Evolutionary conservation across 2,888 invertebrate genomes (phyloP), one percentile per base, ranked within the genome.

Genomic region (Drosophila merina): DNA sequence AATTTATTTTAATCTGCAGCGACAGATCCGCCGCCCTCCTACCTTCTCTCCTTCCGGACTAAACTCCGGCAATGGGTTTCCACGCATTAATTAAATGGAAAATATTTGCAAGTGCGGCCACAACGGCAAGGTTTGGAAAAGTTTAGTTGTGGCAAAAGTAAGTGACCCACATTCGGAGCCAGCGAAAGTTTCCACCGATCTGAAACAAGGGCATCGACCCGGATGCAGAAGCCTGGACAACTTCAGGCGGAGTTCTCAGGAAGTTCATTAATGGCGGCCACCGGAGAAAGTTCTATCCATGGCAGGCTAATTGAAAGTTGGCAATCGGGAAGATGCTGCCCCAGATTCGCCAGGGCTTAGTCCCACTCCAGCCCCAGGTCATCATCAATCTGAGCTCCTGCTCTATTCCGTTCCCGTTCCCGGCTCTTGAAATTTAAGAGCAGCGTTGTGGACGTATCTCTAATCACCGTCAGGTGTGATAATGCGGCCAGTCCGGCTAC

Each of bases 1-100:
- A 84, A 84, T 84, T 84, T 84, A 86, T 84, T 86, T 84, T 86
- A 86, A 83, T 84, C 86, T 80, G 80, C 69, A 76, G 79, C 79
- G 86, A 75, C 77, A 74, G 79, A 57, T 40, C 33, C 20, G 20
- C 57, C 26, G 57, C 64, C 63, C 59, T 20, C n/a, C 47, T 3
- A 12, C 42, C 25, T n/a, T 10, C 4, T 26, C 30, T 20, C 12
- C 20, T 9, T 36, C 9, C 30, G 0, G 12, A 1, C n/a, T 10
- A 64, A 49, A 51, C 45, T 38, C 38, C 49, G 55, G 28, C 69
- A 68, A 72, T 64, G 67, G 74, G 74, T 75, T 84, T 72, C 59
- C 79, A 81, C 79, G 79, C 83, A 81, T 86, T 84, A 86, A 84
- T 84, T 84, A 84, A 84, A 84, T 79, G 84, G 77, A 81, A 84